Evolutionary conservation across 2,797 vertebrate species (phyloP).

Genomic region (Etheostoma perlongum): DNA sequence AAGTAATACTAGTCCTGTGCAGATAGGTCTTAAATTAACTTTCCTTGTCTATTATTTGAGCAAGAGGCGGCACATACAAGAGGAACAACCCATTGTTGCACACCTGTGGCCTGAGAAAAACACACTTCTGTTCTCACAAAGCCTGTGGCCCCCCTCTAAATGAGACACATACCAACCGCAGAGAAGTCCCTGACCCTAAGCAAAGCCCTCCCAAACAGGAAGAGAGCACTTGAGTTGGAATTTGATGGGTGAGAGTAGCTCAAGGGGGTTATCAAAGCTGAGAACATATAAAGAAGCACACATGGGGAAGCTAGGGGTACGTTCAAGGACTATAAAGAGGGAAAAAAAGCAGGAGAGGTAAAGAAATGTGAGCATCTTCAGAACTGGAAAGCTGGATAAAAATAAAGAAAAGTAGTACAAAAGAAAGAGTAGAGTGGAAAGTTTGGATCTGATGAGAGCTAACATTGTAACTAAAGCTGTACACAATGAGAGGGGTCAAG

Average conservation of each 20-base stretch:
- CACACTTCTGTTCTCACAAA: conserved; percentile 59
- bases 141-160: conserved; percentile 31
- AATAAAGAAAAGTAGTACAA: conserved; percentile 38
- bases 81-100: conserved; percentile 34
- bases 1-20: no score
- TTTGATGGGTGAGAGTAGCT: conserved; percentile 66
- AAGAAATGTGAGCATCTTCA: conserved; percentile 58
- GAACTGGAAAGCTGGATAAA: conserved; percentile 45
- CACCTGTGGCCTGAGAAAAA: conserved; percentile 71
- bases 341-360: conserved; percentile 61
- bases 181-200: conserved; percentile 45
- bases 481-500: conserved; percentile 59
- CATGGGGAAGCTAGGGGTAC: conserved; percentile 65
- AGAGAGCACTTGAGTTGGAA: conserved; percentile 61
- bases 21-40: conserved; percentile 41
- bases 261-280: conserved; percentile 63
- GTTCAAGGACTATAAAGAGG: conserved; percentile 58
- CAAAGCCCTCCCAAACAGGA: conserved; percentile 65
- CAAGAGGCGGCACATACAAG: conserved; percentile 24
- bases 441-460: conserved; percentile 67
- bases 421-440: conserved; percentile 51
- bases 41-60: conserved; percentile 36
- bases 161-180: conserved; percentile 48
- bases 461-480: conserved; percentile 67
- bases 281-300: conserved; percentile 53